Percentiles rank a stretch among this genome's conserved stretches.
These are phyloP conservation scores for Sphenodon punctatus DNA, from an alignment of 2,797 vertebrate genomes.

Conservation along the genomic window DNA sequence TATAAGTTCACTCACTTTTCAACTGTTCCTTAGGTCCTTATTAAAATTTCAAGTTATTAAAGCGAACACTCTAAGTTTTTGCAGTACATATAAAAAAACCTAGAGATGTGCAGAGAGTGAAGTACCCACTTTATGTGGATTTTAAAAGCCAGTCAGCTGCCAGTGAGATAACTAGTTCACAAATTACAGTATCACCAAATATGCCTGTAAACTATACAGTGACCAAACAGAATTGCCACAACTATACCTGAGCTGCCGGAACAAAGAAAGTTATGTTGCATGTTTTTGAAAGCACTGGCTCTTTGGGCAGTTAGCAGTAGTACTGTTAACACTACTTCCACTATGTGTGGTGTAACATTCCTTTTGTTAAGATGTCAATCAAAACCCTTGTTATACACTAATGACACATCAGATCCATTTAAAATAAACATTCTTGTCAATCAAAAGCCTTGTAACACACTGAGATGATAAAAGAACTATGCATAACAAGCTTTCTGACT, in stretches of 20 bases:
- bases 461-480: not conserved
- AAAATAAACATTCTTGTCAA: slow-evolving; percentile 58
- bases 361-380: slow-evolving; percentile 31
- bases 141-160: slow-evolving; percentile 56
- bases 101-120: slow-evolving; percentile 53
- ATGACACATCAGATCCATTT: slow-evolving; percentile 39
- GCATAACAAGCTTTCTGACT: slow-evolving; percentile 30
- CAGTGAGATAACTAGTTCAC: slow-evolving; percentile 53
- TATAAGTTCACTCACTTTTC: slow-evolving; percentile 78
- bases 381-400: slow-evolving; percentile 42
- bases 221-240: slow-evolving; percentile 29
- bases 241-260: not conserved
- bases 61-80: slow-evolving; percentile 70
- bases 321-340: not conserved
- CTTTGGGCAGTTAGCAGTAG: slow-evolving; percentile 35
- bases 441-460: slow-evolving; percentile 46
- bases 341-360: slow-evolving; percentile 17
- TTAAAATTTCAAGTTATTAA: slow-evolving; percentile 82
- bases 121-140: slow-evolving; percentile 45
- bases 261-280: not conserved
- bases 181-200: slow-evolving; percentile 50
- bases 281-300: not conserved
- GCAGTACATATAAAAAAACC: slow-evolving; percentile 67
- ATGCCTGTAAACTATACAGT: not conserved
- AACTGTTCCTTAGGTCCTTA: slow-evolving; percentile 79